Percentiles rank a stretch among this genome's conserved stretches.
phyloP scores from a whole-genome alignment of 1,140 invertebrate genomes.

The Centruroides vittatus region DNA sequence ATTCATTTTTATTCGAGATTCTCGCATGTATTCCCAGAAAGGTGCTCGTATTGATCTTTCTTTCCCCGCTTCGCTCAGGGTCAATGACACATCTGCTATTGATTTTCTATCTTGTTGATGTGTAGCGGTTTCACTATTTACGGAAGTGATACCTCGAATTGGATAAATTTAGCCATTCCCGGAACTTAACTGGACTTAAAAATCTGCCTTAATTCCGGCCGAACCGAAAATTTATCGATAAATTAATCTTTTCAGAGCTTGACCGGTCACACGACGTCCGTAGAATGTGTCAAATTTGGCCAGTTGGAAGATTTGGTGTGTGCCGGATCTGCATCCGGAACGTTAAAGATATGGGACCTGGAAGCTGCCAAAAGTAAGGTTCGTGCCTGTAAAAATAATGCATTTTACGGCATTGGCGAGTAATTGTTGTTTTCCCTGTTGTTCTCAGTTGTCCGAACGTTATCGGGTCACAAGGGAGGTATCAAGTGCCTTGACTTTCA shows the following conservation, averaged over 20 bases:
- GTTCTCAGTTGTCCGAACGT: constrained; percentile 53
- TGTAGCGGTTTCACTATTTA: too few species aligned
- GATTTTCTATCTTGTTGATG: too few species aligned
- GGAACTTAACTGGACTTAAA: not conserved
- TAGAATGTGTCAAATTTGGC: constrained; percentile 89
- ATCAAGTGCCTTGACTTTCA: constrained; percentile 90
- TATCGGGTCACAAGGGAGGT: constrained; percentile 82
- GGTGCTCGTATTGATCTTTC: too few species aligned
- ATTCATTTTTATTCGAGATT: too few species aligned
- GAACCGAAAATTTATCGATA: not conserved
- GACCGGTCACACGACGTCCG: constrained; percentile 69
- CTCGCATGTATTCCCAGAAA: too few species aligned
- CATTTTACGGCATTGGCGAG: not conserved
- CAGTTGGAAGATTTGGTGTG: constrained; percentile 88
- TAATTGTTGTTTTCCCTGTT: not conserved
- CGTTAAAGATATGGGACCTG: constrained; percentile 91
- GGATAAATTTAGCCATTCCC: too few species aligned
- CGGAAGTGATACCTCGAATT: too few species aligned
- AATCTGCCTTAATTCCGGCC: not conserved
- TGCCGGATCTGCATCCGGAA: constrained; percentile 82
- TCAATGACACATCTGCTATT: too few species aligned
- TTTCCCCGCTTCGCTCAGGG: too few species aligned
- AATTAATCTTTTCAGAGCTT: constrained; percentile 13
- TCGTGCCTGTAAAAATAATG: not conserved
- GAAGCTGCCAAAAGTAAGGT: constrained; percentile 58